phyloP scores from a whole-genome alignment of 1,140 invertebrate species.

The Cryptotermes secundus region DNA sequence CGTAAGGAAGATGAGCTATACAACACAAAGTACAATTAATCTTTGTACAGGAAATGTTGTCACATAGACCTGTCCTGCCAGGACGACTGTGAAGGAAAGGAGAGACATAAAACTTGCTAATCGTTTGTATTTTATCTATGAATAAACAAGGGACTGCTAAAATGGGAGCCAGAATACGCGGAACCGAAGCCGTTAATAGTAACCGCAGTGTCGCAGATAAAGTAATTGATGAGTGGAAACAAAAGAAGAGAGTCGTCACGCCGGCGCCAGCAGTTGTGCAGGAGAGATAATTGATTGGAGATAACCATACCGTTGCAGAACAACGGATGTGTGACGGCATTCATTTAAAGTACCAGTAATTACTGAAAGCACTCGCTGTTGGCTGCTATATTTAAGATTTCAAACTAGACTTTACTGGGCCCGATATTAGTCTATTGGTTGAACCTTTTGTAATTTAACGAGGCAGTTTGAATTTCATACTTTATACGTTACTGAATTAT shows the following conservation, averaged over 20 bases:
- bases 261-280: not conserved
- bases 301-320: not conserved
- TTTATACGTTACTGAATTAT: too few relatives aligned
- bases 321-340: not conserved
- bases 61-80: not conserved
- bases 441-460: too few relatives aligned
- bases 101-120: not conserved
- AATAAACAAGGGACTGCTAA: not conserved
- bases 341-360: not conserved
- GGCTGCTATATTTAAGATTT: too few relatives aligned
- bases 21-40: not conserved
- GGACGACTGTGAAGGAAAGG: not conserved
- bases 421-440: too few relatives aligned
- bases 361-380: too few relatives aligned
- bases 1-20: too few relatives aligned
- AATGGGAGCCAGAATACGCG: not conserved
- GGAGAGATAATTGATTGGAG: not conserved
- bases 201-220: not conserved
- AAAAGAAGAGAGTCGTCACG: not conserved
- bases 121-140: not conserved
- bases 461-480: too few relatives aligned
- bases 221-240: not conserved
- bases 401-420: too few relatives aligned
- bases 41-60: not conserved
- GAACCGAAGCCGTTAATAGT: not conserved